Base-by-base conservation (phyloP, 2,888 invertebrate species). In the Machimus rusticus region DNA sequence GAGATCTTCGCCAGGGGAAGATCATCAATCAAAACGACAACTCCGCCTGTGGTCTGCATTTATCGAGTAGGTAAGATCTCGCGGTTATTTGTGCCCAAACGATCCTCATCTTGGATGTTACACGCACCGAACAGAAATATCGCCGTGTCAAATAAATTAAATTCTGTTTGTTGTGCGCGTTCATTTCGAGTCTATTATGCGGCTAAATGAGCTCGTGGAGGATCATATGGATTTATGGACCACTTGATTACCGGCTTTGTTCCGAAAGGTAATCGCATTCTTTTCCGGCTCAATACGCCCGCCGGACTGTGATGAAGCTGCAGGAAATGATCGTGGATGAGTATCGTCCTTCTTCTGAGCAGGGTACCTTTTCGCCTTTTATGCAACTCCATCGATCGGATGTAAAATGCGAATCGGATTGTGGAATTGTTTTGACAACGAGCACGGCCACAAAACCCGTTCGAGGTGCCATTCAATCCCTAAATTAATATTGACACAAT, bases 401-500 rank as follows among this genome's bases (percentile, higher is more conserved):
- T 14, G 31, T 19, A 6, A 16, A 5, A n/a, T n/a, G n/a, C n/a
- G 16, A 51, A 16, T 51, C n/a, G 31, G 34, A 23, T 46, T 78
- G 43, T 23, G 39, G 12, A 78, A 78, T 43, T 78, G 43, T 78
- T 78, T 78, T 78, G 81, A 81, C 81, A 81, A 28, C 9, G 43
- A 79, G 46, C 79, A 37, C 31, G 8, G 19, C 43, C 34, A 78
- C 46, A 28, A 82, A 57, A 51, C n/a, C 84, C 51, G 28, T 37
- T 37, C 12, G 39, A 84, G 34, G 34, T 84, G 66, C 51, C 39
- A 84, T 84, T 74, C 34, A 66, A 55, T 84, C 37, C 57, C 34
- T 39, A 84, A 84, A 84, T 84, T 84, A 66, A 66, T 84, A 74
- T 84, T 84, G 84, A 84, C 84, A 55, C 57, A 55, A 84, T 84